phyloP scores from a whole-genome alignment of 2,797 vertebrate genomes.

The Euthynnus affinis region DNA sequence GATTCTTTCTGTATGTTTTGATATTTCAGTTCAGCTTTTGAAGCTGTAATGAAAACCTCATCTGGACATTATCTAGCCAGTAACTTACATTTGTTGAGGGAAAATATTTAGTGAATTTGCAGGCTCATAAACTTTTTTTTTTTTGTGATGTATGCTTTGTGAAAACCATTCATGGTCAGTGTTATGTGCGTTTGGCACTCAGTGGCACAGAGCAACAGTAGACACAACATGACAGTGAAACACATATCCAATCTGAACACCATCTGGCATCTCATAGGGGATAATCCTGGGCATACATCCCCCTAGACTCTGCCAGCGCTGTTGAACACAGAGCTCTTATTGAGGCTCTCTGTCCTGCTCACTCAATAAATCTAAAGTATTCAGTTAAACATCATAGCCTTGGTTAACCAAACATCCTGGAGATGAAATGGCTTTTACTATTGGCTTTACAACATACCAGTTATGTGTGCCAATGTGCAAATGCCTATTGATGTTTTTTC shows the following conservation, averaged over 20 bases:
- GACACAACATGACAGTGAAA: background rate
- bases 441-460: background rate
- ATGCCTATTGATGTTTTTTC: background rate
- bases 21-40: background rate
- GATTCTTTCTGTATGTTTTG: background rate
- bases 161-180: background rate
- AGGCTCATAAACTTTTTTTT: background rate
- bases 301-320: background rate
- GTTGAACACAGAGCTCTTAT: background rate
- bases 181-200: background rate
- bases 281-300: constrained; percentile 20
- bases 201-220: background rate
- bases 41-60: background rate
- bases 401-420: background rate
- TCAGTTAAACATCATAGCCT: background rate
- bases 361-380: background rate
- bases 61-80: background rate
- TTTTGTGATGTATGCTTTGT: background rate
- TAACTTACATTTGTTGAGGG: background rate
- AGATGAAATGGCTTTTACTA: background rate
- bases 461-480: background rate
- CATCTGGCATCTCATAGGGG: constrained; percentile 34
- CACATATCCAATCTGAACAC: constrained; percentile 6
- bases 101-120: constrained; percentile 16
- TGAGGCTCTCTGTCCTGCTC: background rate